A percentile compares a stretch with the other conserved stretches of the same genome.
Conservation (phyloP, 35 echinoderm and acorn worm genomes). For the Apostichopus japonicus region DNA sequence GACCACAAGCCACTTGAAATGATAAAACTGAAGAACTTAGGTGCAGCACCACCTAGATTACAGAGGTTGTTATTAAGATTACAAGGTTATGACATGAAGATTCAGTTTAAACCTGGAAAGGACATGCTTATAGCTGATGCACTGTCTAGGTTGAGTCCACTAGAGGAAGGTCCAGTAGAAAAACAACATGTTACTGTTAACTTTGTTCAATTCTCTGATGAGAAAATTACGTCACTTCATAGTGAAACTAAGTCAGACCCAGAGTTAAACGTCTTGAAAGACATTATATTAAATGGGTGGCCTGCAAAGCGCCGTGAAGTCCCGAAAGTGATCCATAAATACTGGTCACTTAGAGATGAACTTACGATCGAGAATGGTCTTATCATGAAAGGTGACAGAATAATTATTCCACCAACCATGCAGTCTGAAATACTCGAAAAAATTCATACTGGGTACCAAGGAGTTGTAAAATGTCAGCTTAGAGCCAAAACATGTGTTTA, state of each 20-base stretch:
- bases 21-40: no score
- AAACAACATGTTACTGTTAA: no score
- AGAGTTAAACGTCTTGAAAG: background rate
- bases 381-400: conserved; percentile 6
- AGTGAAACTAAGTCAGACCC: background rate
- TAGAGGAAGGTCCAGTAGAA: no score
- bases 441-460: background rate
- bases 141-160: no score
- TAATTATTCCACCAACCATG: background rate
- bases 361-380: background rate
- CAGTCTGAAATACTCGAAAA: conserved; percentile 36
- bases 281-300: background rate
- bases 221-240: background rate
- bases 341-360: background rate
- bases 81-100: no score
- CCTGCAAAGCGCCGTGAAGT: background rate
- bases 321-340: background rate
- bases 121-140: no score
- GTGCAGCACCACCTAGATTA: no score
- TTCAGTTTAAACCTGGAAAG: no score
- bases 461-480: conserved; percentile 31
- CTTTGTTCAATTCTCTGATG: no score
- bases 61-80: no score
- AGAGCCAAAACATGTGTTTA: background rate
- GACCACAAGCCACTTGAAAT: no score